Percentiles rank a stretch among this genome's conserved stretches.
phyloP scores from a whole-genome alignment of 1,140 invertebrate species.

The Penaeus japonicus region DNA sequence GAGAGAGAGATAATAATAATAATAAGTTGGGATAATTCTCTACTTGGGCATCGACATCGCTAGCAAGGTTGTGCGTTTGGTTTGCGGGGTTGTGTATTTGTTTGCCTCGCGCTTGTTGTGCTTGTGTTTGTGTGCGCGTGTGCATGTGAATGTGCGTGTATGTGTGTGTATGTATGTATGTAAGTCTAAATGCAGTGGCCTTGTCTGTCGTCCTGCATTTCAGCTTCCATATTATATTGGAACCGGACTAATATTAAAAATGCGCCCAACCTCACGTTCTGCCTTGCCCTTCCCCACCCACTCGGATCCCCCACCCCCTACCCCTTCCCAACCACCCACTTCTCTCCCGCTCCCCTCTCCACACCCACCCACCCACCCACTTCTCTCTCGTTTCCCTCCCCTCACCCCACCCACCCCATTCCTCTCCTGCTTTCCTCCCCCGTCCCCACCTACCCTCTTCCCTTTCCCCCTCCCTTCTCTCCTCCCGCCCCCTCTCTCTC shows the following conservation, averaged over 20 bases:
- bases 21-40: constrained; percentile 14
- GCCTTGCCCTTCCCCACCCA: not conserved
- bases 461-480: too few species aligned
- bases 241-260: constrained; percentile 20
- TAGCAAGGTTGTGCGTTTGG: not conserved
- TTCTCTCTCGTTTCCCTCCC: not conserved
- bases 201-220: constrained; percentile 21
- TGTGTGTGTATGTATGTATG: not conserved
- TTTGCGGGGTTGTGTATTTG: not conserved
- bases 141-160: not conserved
- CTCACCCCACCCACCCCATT: too few species aligned
- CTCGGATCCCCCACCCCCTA: not conserved
- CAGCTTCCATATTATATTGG: constrained; percentile 21
- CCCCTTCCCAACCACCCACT: not conserved
- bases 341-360: not conserved
- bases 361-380: not conserved
- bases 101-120: not conserved
- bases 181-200: not conserved
- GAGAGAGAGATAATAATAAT: not conserved
- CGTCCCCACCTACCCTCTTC: too few species aligned
- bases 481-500: too few species aligned
- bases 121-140: not conserved
- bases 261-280: not conserved
- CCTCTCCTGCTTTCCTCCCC: too few species aligned
- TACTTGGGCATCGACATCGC: constrained; percentile 14